Percentiles rank a stretch among this genome's conserved stretches.
phyloP scores from a whole-genome alignment of 2,113 vertebrate species.

The Tiliqua scincoides region DNA sequence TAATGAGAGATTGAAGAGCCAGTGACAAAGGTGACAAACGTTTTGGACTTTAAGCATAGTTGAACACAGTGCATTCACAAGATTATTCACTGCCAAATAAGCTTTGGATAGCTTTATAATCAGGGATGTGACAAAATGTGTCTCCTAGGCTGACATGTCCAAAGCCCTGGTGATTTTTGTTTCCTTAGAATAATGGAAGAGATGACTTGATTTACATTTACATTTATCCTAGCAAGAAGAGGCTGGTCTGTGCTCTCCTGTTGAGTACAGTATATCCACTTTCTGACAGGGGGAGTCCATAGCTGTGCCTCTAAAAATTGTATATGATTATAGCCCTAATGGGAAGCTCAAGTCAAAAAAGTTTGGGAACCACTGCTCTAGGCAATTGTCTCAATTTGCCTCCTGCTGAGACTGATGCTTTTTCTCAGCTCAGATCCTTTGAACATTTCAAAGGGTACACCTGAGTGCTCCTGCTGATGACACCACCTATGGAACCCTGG shows the following conservation, averaged over 20 bases:
- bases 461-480: too few species aligned
- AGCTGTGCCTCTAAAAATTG: background rate
- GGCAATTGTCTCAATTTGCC: too few species aligned
- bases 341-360: too few species aligned
- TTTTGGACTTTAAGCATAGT: background rate
- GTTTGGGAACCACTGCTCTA: too few species aligned
- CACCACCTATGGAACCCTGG: too few species aligned
- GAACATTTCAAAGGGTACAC: too few species aligned
- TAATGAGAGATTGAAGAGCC: background rate
- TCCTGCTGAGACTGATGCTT: too few species aligned
- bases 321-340: too few species aligned
- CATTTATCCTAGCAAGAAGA: background rate
- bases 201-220: slow-evolving; percentile 8
- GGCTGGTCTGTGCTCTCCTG: background rate
- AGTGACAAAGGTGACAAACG: background rate
- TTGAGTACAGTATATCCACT: background rate
- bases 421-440: too few species aligned
- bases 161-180: slow-evolving; percentile 5
- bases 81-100: slow-evolving; percentile 3
- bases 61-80: background rate
- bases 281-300: background rate
- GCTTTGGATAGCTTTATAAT: slow-evolving; percentile 23
- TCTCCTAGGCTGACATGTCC: background rate
- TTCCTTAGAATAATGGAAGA: background rate
- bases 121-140: slow-evolving; percentile 8